Conservation (phyloP, 2,888 invertebrate genomes). For the Timandra comae region DNA sequence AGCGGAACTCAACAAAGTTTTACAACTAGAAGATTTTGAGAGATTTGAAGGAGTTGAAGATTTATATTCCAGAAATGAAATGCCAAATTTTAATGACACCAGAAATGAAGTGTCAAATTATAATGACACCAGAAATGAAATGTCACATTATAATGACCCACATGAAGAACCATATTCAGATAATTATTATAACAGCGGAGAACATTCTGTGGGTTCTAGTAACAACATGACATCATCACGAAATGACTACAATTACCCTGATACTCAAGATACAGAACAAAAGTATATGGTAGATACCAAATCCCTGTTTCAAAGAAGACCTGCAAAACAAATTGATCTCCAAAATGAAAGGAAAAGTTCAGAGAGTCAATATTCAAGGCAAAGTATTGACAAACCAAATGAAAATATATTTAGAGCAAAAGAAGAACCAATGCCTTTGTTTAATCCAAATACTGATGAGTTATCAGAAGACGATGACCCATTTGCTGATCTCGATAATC, state of each 20-base stretch:
- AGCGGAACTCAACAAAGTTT: slow-evolving; percentile 75
- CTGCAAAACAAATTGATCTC: slow-evolving; percentile 23
- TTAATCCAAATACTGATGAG: slow-evolving; percentile 45
- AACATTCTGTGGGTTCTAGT: slow-evolving; percentile 18
- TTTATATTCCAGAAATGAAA: slow-evolving; percentile 25
- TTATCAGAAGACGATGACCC: slow-evolving; percentile 60
- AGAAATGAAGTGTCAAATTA: too few relatives aligned
- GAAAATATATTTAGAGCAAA: slow-evolving; percentile 22
- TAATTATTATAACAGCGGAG: slow-evolving; percentile 25
- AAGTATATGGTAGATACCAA: slow-evolving; percentile 20
- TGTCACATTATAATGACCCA: slow-evolving; percentile 22
- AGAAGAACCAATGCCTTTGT: slow-evolving; percentile 37
- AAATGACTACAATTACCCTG: slow-evolving; percentile 10
- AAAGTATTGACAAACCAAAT: slow-evolving; percentile 23
- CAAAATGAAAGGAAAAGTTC: slow-evolving; percentile 18
- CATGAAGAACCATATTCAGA: slow-evolving; percentile 25
- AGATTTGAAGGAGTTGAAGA: slow-evolving; percentile 31
- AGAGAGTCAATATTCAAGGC: slow-evolving; percentile 22
- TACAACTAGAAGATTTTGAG: slow-evolving; percentile 62
- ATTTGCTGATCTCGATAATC: slow-evolving; percentile 64
- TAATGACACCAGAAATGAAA: too few relatives aligned
- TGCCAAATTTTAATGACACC: too few relatives aligned
- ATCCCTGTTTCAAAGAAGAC: slow-evolving; percentile 41
- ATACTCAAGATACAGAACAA: slow-evolving; percentile 14
- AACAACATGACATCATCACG: slow-evolving; percentile 8